These are phyloP conservation scores for Eudasyphora cyanicolor DNA, from an alignment of 2,888 invertebrate genomes.

Conservation along the genomic window DNA sequence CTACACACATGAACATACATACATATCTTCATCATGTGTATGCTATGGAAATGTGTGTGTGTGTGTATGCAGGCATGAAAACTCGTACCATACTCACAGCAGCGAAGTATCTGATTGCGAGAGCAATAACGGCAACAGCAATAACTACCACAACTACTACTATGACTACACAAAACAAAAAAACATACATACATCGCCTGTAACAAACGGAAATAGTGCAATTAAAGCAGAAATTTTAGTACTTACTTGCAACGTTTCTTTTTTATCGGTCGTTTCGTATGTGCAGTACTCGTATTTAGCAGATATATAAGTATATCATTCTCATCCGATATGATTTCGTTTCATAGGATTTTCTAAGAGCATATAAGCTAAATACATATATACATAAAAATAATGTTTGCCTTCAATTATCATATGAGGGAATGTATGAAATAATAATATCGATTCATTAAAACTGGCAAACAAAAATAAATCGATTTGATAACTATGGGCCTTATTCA, in stretches of 20 bases:
- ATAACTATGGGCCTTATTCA: background rate
- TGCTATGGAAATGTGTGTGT: background rate
- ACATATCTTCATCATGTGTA: background rate
- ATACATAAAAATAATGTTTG: background rate
- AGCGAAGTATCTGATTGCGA: constrained; percentile 3
- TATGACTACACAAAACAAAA: no score
- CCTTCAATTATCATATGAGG: background rate
- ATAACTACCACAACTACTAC: background rate
- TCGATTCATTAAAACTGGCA: background rate
- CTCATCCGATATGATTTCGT: background rate
- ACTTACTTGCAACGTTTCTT: constrained; percentile 45
- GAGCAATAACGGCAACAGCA: background rate
- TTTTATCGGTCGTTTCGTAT: constrained; percentile 21
- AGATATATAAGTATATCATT: background rate
- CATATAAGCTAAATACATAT: no score
- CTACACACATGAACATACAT: background rate
- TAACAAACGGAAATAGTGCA: constrained; percentile 74
- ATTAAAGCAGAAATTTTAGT: constrained; percentile 74
- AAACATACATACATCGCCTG: background rate
- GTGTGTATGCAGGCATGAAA: background rate
- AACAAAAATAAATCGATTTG: background rate
- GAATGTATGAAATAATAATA: background rate
- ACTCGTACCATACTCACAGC: background rate
- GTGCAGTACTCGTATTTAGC: background rate
- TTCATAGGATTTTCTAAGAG: background rate